These are phyloP conservation scores for Hypomesus transpacificus DNA, from an alignment of 2,113 vertebrate species.

Conservation along the genomic window DNA sequence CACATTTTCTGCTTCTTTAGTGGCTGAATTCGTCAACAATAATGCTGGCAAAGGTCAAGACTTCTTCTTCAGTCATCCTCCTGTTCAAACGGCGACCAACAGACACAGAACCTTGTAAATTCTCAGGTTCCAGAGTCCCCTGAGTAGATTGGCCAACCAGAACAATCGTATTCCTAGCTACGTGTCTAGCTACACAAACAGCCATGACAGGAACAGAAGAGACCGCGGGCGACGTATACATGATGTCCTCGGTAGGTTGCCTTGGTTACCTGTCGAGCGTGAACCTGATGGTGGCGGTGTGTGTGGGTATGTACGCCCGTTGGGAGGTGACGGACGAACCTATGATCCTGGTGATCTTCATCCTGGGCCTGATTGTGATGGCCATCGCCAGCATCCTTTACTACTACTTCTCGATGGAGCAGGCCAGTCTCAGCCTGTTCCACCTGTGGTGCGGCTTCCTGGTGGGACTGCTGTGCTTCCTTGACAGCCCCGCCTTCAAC, in stretches of 20 bases:
- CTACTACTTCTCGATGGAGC: slow-evolving; percentile 98
- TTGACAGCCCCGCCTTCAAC: slow-evolving; percentile 82
- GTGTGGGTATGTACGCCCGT: slow-evolving; percentile 91
- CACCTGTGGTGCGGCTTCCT: slow-evolving; percentile 97
- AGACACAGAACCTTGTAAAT: not conserved
- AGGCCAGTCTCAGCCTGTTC: slow-evolving; percentile 89
- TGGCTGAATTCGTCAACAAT: not conserved
- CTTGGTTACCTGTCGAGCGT: slow-evolving; percentile 91
- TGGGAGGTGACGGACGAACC: slow-evolving; percentile 91
- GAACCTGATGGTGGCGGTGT: slow-evolving; percentile 87
- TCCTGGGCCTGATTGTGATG: slow-evolving; percentile 92
- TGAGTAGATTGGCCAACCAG: slow-evolving; percentile 78
- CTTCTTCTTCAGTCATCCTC: not conserved
- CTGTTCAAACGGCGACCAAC: not conserved
- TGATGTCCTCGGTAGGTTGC: slow-evolving; percentile 88
- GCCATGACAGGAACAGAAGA: slow-evolving; percentile 66
- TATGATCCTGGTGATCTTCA: slow-evolving; percentile 94
- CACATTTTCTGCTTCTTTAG: not conserved
- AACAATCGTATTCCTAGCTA: slow-evolving; percentile 51
- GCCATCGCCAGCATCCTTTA: slow-evolving; percentile 95
- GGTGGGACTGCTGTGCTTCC: slow-evolving; percentile 92
- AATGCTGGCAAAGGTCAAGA: not conserved
- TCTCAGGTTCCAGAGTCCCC: not conserved
- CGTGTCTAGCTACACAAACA: slow-evolving; percentile 81
- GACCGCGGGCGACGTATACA: slow-evolving; percentile 70